Conservation (phyloP, 2,888 invertebrate species). For the Calliopum simillimum region DNA sequence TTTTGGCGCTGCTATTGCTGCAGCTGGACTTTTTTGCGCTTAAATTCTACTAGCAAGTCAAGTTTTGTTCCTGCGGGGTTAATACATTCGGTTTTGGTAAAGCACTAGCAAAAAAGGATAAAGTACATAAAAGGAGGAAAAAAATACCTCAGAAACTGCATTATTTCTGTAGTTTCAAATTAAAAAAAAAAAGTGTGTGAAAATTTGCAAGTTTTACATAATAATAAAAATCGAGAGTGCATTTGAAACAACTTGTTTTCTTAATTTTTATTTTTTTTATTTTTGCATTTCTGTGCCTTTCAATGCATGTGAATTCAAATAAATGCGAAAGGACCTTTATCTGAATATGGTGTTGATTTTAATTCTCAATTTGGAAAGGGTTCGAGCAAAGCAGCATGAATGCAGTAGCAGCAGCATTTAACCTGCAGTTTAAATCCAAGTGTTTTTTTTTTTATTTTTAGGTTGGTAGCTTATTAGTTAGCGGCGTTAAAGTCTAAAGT, state of each 20-base stretch:
- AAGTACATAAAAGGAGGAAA: no score
- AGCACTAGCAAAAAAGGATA: no score
- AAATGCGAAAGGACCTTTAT: neutral
- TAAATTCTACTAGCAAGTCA: no score
- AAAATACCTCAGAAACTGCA: no score
- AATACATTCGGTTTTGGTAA: no score
- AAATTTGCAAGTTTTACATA: constrained; percentile 18
- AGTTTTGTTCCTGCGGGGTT: no score
- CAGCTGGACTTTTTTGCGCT: constrained; percentile 19
- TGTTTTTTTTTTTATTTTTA: no score
- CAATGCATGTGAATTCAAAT: neutral
- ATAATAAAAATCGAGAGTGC: neutral
- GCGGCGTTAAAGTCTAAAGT: no score
- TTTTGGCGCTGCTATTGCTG: constrained; percentile 28
- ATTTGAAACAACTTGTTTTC: neutral
- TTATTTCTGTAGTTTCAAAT: no score
- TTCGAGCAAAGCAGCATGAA: neutral
- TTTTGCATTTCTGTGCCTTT: no score
- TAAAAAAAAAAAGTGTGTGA: constrained; percentile 14
- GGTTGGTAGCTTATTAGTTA: no score
- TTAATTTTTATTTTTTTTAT: no score
- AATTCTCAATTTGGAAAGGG: neutral
- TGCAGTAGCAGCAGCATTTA: neutral
- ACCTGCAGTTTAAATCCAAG: neutral
- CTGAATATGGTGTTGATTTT: constrained; percentile 9